These are phyloP conservation scores for Dendrophyllia cribrosa DNA, from an alignment of 64 coral and sea anemone species.

Conservation along the genomic window DNA sequence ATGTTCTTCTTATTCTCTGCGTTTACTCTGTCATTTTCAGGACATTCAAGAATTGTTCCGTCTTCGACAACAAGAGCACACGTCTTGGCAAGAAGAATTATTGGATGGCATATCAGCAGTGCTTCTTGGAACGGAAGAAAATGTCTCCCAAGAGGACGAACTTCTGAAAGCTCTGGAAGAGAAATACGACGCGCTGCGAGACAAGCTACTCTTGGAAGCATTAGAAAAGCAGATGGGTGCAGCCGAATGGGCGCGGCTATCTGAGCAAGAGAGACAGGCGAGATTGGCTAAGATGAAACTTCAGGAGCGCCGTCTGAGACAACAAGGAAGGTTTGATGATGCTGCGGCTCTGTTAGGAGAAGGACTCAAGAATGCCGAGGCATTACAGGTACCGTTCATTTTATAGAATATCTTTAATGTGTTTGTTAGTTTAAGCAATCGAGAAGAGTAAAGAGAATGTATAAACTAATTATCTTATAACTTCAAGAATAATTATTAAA, in stretches of 20 bases:
- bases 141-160: conserved; percentile 86
- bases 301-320: conserved; percentile 83
- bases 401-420: neutral
- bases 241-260: conserved; percentile 83
- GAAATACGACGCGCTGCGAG: conserved; percentile 85
- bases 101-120: conserved; percentile 88
- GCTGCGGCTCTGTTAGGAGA: conserved; percentile 89
- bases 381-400: conserved; percentile 51
- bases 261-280: conserved; percentile 86
- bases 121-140: conserved; percentile 91
- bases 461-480: neutral
- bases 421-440: too few relatives aligned
- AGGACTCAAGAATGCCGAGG: conserved; percentile 83
- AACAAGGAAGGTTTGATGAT: conserved; percentile 97
- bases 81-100: conserved; percentile 77
- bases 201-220: conserved; percentile 87
- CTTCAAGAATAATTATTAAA: too few relatives aligned
- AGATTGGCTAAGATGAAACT: conserved; percentile 83
- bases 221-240: conserved; percentile 81
- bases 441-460: too few relatives aligned
- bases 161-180: conserved; percentile 93
- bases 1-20: neutral
- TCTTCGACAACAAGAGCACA: conserved; percentile 80
- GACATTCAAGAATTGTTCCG: conserved; percentile 87
- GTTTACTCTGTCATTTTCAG: conserved; percentile 8